A percentile compares a stretch with the other conserved stretches of the same genome.
Conservation (phyloP, 2,888 invertebrate species). For the Chelonus formosanus region DNA sequence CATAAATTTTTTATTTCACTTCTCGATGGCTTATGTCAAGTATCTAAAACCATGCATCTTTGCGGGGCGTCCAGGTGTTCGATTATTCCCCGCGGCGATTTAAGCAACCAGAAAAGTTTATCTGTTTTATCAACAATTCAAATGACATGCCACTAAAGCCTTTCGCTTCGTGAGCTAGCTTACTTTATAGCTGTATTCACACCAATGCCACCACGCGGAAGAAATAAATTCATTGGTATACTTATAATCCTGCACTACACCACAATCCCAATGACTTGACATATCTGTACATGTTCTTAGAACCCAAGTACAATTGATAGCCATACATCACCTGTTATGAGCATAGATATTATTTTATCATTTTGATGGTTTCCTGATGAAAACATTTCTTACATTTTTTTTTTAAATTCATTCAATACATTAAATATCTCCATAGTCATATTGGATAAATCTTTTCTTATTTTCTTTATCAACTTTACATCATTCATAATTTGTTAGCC, state of each 20-base stretch:
- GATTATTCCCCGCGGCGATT: constrained; percentile 34
- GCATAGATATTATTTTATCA: constrained; percentile 18
- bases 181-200: constrained; percentile 25
- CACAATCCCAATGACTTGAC: constrained; percentile 52
- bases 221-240: constrained; percentile 34
- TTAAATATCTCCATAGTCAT: too few species aligned
- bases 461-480: too few species aligned
- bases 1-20: constrained; percentile 33
- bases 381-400: not conserved
- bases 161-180: constrained; percentile 5
- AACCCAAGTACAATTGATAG: constrained; percentile 39
- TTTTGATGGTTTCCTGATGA: not conserved
- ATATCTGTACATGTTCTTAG: constrained; percentile 35
- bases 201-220: constrained; percentile 37
- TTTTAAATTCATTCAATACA: not conserved
- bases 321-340: constrained; percentile 29
- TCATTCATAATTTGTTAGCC: too few species aligned
- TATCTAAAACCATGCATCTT: constrained; percentile 31
- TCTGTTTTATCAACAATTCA: constrained; percentile 53
- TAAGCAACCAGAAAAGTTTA: constrained; percentile 46
- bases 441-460: too few species aligned
- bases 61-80: constrained; percentile 39
- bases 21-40: constrained; percentile 22
- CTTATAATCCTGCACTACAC: constrained; percentile 23
- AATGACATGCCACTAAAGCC: constrained; percentile 36